Conservation (phyloP, 2,113 vertebrate genomes). For the Heliornis fulica region DNA sequence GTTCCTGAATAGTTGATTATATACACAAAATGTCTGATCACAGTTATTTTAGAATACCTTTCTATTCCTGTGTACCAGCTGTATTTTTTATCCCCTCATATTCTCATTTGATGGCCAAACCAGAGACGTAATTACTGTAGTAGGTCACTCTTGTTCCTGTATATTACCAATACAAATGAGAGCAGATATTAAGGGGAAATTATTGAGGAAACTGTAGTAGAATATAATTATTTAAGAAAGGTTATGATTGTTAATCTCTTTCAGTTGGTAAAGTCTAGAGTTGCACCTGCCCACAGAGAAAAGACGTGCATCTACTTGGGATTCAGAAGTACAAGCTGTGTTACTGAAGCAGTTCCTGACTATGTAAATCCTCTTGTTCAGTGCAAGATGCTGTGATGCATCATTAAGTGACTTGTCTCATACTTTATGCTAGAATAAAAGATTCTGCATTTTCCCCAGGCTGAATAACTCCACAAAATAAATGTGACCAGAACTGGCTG, state of each 20-base stretch:
- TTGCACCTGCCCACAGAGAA: neutral
- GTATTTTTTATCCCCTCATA: neutral
- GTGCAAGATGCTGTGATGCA: neutral
- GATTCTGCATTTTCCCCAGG: neutral
- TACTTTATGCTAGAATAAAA: neutral
- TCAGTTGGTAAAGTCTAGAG: neutral
- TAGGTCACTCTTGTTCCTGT: neutral
- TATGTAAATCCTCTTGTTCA: neutral
- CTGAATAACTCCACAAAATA: neutral
- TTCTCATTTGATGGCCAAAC: neutral
- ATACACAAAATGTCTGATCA: rapidly evolving
- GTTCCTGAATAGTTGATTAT: neutral
- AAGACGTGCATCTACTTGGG: neutral
- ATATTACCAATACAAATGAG: neutral
- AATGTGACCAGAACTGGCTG: neutral
- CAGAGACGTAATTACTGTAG: neutral
- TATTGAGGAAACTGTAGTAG: neutral
- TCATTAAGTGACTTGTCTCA: neutral
- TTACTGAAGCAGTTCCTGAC: neutral
- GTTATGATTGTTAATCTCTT: neutral
- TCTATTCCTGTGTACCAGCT: neutral
- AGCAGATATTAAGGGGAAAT: neutral
- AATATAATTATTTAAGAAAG: neutral
- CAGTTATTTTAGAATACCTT: neutral
- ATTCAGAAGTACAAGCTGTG: neutral